Conservation (phyloP, 2,113 vertebrate genomes). For the Willisornis vidua region DNA sequence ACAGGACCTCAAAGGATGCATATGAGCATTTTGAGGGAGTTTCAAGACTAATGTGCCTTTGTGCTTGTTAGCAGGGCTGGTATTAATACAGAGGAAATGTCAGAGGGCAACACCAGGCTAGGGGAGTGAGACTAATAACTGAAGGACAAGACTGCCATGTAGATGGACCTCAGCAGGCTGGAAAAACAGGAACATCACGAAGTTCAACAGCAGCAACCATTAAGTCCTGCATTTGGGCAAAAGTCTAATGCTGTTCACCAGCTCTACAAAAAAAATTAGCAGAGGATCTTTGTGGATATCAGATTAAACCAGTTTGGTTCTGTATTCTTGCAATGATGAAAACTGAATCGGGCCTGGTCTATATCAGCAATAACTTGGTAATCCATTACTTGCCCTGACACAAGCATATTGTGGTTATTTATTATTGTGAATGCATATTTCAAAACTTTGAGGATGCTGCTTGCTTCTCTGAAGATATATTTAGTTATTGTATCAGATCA, state of each 20-base stretch:
- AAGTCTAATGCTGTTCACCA: not conserved
- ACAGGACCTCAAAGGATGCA: not conserved
- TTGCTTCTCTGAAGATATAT: not conserved
- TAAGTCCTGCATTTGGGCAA: not conserved
- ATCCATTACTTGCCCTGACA: not conserved
- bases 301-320: not conserved
- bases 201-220: not conserved
- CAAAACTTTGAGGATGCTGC: not conserved
- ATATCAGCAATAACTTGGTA: not conserved
- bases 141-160: not conserved
- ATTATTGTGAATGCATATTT: not conserved
- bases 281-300: not conserved
- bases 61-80: not conserved
- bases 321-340: not conserved
- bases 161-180: not conserved
- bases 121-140: not conserved
- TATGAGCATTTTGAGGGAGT: accelerated
- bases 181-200: not conserved
- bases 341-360: not conserved
- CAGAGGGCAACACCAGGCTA: not conserved
- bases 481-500: conserved; percentile 9
- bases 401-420: not conserved
- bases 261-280: not conserved
- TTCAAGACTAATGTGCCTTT: not conserved
- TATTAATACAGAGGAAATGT: not conserved